A percentile compares a stretch with the other conserved stretches of the same genome.
phyloP scores from a whole-genome alignment of 2,888 invertebrate genomes.

The Acleris literana region DNA sequence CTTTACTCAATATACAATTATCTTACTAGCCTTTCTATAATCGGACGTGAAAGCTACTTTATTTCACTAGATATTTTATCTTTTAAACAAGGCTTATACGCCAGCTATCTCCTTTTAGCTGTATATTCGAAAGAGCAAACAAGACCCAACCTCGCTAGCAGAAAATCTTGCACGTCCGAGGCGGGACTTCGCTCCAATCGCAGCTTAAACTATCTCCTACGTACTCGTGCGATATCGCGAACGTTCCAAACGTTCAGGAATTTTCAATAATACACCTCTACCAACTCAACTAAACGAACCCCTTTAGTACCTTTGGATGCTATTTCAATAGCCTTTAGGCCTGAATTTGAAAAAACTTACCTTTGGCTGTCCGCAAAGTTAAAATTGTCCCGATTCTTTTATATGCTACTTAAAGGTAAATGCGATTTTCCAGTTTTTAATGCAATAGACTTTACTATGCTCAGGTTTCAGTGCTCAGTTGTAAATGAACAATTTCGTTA shows the following conservation, averaged over 20 bases:
- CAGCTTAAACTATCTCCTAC: constrained; percentile 66
- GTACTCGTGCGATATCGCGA: constrained; percentile 63
- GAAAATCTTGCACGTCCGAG: constrained; percentile 62
- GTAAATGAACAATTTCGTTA: constrained; percentile 50
- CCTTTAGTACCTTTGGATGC: constrained; percentile 18
- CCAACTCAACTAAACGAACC: constrained; percentile 40
- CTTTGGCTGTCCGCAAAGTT: constrained; percentile 42
- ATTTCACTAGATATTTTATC: not conserved
- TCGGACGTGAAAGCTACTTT: no score
- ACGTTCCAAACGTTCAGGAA: constrained; percentile 73
- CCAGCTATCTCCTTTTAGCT: constrained; percentile 19
- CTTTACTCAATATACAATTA: no score
- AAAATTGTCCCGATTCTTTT: constrained; percentile 55
- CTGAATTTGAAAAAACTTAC: constrained; percentile 39
- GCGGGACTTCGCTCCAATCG: constrained; percentile 67
- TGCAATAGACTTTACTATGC: constrained; percentile 43
- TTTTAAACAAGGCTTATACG: not conserved
- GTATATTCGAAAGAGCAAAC: constrained; percentile 40
- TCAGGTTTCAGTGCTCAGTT: constrained; percentile 43
- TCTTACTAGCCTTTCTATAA: no score
- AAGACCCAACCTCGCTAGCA: constrained; percentile 52
- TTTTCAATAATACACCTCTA: constrained; percentile 75
- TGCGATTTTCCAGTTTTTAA: constrained; percentile 67
- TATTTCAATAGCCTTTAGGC: constrained; percentile 42
- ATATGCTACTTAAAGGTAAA: constrained; percentile 71